Percentiles rank a stretch among this genome's conserved stretches.
Conservation (phyloP, 2,113 vertebrate genomes). For the Xiphophorus hellerii region DNA sequence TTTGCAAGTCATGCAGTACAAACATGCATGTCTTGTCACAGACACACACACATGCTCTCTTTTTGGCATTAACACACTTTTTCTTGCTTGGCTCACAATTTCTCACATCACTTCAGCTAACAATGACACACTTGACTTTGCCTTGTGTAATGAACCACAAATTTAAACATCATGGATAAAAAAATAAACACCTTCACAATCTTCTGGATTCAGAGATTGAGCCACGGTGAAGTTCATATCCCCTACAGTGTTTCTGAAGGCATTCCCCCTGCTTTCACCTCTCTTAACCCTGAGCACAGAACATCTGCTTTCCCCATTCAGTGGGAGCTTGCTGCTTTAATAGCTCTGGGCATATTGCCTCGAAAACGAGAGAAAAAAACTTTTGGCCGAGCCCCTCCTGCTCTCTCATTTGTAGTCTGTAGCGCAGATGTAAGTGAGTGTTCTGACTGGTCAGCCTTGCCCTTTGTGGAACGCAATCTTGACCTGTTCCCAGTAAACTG, state of each 20-base stretch:
- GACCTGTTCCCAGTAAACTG: constrained; percentile 72
- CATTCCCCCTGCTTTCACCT: constrained; percentile 70
- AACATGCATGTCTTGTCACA: no score
- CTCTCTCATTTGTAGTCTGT: constrained; percentile 73
- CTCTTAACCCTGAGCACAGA: constrained; percentile 71
- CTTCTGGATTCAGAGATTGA: constrained; percentile 20
- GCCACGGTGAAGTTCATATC: constrained; percentile 49
- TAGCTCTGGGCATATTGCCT: constrained; percentile 73
- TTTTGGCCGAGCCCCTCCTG: constrained; percentile 50
- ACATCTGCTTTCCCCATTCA: constrained; percentile 79
- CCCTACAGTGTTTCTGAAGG: constrained; percentile 53
- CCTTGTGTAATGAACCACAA: constrained; percentile 10
- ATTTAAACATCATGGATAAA: constrained; percentile 17
- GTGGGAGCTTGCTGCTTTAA: constrained; percentile 62
- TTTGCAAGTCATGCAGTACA: no score
- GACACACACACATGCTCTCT: no score
- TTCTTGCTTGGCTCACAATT: no score
- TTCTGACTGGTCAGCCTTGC: constrained; percentile 72
- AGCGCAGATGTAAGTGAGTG: constrained; percentile 48
- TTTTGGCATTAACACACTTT: no score
- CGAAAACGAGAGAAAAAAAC: constrained; percentile 44
- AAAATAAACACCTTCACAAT: constrained; percentile 25
- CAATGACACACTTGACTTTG: constrained; percentile 14
- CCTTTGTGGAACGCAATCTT: constrained; percentile 67
- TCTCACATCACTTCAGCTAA: neutral